A percentile compares a stretch with the other conserved stretches of the same genome.
These are phyloP conservation scores for Pempheris klunzingeri DNA, from an alignment of 2,797 vertebrate genomes.

Conservation along the genomic window DNA sequence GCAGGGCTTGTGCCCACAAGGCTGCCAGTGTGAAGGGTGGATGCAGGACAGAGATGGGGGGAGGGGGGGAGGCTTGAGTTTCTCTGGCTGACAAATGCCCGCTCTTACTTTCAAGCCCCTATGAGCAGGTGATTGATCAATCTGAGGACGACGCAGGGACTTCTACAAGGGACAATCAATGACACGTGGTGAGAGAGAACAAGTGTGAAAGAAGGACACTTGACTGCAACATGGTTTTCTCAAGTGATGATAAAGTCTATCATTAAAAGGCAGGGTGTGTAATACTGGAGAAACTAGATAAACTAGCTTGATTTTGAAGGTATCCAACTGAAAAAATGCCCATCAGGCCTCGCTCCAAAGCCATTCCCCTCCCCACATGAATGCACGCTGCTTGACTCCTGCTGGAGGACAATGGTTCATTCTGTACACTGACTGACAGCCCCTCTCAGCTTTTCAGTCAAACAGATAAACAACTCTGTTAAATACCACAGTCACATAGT, in stretches of 20 bases:
- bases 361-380: too few species aligned
- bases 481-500: too few species aligned
- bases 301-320: too few species aligned
- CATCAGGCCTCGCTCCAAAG: too few species aligned
- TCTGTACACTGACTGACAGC: too few species aligned
- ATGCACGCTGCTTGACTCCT: too few species aligned
- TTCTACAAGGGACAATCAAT: slow-evolving; percentile 43
- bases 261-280: too few species aligned
- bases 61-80: neutral
- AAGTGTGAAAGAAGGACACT: neutral
- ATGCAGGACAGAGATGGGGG: slow-evolving; percentile 4
- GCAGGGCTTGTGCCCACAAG: slow-evolving; percentile 44
- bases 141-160: slow-evolving; percentile 27
- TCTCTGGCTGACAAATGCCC: slow-evolving; percentile 60
- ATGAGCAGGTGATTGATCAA: slow-evolving; percentile 72
- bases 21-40: slow-evolving; percentile 48
- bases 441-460: too few species aligned
- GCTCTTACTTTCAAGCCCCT: slow-evolving; percentile 47
- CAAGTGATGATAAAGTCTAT: neutral
- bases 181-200: slow-evolving; percentile 16
- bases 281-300: too few species aligned
- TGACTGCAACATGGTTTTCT: neutral
- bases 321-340: too few species aligned
- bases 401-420: too few species aligned
- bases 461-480: too few species aligned